A percentile compares a stretch with the other conserved stretches of the same genome.
phyloP scores from a whole-genome alignment of 2,113 vertebrate genomes.

The Gymnarchus niloticus region DNA sequence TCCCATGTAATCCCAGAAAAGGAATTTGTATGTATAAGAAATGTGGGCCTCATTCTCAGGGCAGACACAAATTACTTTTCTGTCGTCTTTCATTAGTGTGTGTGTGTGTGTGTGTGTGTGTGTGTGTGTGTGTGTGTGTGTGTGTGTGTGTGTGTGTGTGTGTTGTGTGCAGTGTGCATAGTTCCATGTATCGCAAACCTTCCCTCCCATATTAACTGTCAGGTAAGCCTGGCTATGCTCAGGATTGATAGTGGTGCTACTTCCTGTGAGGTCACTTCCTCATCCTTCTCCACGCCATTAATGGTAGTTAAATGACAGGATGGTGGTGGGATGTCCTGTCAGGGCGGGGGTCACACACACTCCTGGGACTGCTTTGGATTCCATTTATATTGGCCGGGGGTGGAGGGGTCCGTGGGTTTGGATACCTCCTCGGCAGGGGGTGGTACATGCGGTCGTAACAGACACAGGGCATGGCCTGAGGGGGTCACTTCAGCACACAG shows the following conservation, averaged over 20 bases:
- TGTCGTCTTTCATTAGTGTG: not conserved
- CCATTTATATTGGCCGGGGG: not conserved
- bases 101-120: not conserved
- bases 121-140: not conserved
- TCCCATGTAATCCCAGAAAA: not conserved
- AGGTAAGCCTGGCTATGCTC: not conserved
- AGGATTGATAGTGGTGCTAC: not conserved
- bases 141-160: not conserved
- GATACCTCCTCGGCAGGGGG: not conserved
- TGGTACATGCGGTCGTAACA: not conserved
- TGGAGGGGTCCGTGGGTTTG: not conserved
- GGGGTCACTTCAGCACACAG: not conserved
- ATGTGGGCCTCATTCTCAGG: not conserved
- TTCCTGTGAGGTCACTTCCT: conserved; percentile 12
- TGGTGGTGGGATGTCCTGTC: not conserved
- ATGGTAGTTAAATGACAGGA: not conserved
- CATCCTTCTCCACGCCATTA: not conserved
- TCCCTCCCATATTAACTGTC: too few relatives aligned
- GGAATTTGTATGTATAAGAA: conserved; percentile 11
- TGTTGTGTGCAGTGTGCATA: not conserved
- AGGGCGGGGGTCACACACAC: not conserved
- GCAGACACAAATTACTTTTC: conserved; percentile 6
- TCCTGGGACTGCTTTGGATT: not conserved
- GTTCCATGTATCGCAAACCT: not conserved
- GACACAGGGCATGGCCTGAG: not conserved